phyloP scores from a whole-genome alignment of 2,888 invertebrate species.

The Orthosia gothica region DNA sequence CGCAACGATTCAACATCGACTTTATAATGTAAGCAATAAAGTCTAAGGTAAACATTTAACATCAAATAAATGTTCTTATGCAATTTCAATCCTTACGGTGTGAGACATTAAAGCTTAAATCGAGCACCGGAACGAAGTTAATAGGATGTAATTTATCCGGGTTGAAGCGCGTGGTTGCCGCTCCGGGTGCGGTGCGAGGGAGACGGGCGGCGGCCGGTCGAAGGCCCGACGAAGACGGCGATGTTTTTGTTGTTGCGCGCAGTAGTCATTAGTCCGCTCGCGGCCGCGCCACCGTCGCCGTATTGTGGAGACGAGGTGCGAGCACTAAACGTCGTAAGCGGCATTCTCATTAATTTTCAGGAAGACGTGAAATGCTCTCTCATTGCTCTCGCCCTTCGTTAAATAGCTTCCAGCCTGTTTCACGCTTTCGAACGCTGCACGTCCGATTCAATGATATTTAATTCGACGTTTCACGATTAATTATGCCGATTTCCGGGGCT shows the following conservation, averaged over 20 bases:
- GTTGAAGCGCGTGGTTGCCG: conserved; percentile 89
- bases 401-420: conserved; percentile 85
- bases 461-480: conserved; percentile 59
- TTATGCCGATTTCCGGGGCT: conserved; percentile 45
- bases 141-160: conserved; percentile 91
- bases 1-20: conserved; percentile 82
- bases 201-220: conserved; percentile 71
- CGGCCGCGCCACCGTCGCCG: conserved; percentile 83
- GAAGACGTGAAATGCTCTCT: conserved; percentile 88
- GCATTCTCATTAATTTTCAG: conserved; percentile 90
- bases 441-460: conserved; percentile 58
- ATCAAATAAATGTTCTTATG: conserved; percentile 81
- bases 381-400: conserved; percentile 82
- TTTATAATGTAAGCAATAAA: conserved; percentile 85
- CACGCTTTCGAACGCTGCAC: conserved; percentile 64
- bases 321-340: conserved; percentile 87
- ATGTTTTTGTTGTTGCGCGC: conserved; percentile 83
- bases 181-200: conserved; percentile 84
- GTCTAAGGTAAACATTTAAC: conserved; percentile 84
- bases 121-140: conserved; percentile 88
- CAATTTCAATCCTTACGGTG: conserved; percentile 89
- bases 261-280: conserved; percentile 85
- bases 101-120: conserved; percentile 89
- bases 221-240: conserved; percentile 77
- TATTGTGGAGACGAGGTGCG: conserved; percentile 86